Evolutionary conservation across 2,113 vertebrate genomes (phyloP).

Genomic region (Aramus guarauna): DNA sequence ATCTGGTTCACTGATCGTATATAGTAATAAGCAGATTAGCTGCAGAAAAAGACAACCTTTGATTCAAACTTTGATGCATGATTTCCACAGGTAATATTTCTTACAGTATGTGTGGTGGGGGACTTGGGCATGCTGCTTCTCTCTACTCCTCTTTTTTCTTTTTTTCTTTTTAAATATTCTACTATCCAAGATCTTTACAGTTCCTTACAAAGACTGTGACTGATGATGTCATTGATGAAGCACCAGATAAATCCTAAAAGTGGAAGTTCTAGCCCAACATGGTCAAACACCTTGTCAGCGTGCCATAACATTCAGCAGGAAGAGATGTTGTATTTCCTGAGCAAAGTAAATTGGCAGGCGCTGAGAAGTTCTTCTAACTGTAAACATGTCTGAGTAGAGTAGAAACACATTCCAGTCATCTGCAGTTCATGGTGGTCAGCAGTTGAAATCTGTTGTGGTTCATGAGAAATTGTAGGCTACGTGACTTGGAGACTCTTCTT

Average conservation of each 20-base stretch:
- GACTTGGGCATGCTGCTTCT: neutral
- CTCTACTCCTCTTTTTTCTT: neutral
- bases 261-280: neutral
- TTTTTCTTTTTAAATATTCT: neutral
- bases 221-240: neutral
- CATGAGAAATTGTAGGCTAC: neutral
- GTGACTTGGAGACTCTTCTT: neutral
- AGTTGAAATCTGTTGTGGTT: neutral
- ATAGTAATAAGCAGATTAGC: neutral
- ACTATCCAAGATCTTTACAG: neutral
- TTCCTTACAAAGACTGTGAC: neutral
- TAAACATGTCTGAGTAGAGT: neutral
- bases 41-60: neutral
- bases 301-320: neutral
- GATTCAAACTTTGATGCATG: neutral
- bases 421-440: neutral
- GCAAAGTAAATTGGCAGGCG: neutral
- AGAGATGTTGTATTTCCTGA: neutral
- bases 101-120: accelerated
- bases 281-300: neutral
- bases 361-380: neutral
- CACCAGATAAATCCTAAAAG: neutral
- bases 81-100: neutral
- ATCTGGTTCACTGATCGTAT: neutral
- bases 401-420: neutral